Evolutionary conservation across 1,140 invertebrate species (phyloP), one percentile per base, ranked within the genome.

Genomic region (Heliconius hewitsoni): DNA sequence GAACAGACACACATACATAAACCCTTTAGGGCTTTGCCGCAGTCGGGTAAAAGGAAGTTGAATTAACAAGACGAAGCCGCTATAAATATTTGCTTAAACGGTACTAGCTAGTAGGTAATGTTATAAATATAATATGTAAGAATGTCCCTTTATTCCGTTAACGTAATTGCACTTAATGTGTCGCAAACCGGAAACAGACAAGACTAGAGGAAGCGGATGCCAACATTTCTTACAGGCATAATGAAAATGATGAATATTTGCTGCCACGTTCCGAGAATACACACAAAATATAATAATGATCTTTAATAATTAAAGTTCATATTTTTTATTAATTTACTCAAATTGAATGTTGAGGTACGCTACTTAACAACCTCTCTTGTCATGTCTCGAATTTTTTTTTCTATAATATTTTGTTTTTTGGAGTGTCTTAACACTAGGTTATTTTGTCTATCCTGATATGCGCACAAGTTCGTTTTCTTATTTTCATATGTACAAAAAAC

Each of bases 211-310:
- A 86, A 84, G 83, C 83, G 83, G 85, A 86, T 70, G 77, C 78
- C 71, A 78, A 80, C 73, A 84, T 82, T 85, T 81, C 78, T 82
- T 86, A 82, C 71, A 80, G 77, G 81, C 78, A 79, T 86, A 83
- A 84, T 84, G 81, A 83, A 84, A 83, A 84, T 84, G 74, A 73
- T 80, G 73, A 80, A 76, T 80, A 76, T 76, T 80, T 80, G 73
- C 55, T 27, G 18, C 34, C 52, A 76, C 50, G 73, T 80, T 76
- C 74, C 71, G 46, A 80, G 74, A 80, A 80, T 76, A 80, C 71
- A 60, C 19, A 73, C 74, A 27, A 76, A 80, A 76, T 75, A 71
- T 73, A 9, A 76, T 57, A 23, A 57, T 66, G 11, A 57, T 57
- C 55, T 57, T 6, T 57, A 3, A n/a, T 6, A 57, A 57, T 19